phyloP scores from a whole-genome alignment of 2,797 vertebrate genomes.

The Taeniopygia guttata region DNA sequence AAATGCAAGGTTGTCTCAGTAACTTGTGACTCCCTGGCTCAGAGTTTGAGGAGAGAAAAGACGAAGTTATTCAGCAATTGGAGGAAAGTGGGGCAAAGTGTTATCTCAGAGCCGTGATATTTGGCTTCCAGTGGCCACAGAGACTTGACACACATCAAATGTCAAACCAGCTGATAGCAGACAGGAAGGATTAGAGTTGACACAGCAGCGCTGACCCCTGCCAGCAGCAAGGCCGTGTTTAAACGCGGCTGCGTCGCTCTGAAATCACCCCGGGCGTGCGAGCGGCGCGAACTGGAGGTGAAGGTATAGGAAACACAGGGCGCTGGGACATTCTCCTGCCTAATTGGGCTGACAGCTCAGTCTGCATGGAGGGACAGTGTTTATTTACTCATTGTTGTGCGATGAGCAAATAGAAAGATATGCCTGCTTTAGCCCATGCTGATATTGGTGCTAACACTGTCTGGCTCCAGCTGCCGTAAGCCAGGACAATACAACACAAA shows the following conservation, averaged over 20 bases:
- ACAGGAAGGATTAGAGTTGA: constrained; percentile 88
- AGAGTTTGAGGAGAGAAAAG: constrained; percentile 27
- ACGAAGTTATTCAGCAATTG: neutral
- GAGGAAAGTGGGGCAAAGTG: constrained; percentile 58
- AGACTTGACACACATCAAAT: constrained; percentile 79
- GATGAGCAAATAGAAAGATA: constrained; percentile 88
- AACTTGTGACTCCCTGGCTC: neutral
- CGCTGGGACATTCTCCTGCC: constrained; percentile 71
- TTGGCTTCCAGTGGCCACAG: constrained; percentile 66
- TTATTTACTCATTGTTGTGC: constrained; percentile 89
- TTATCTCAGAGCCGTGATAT: constrained; percentile 71
- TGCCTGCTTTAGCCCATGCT: constrained; percentile 75
- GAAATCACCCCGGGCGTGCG: constrained; percentile 36
- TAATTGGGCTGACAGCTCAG: constrained; percentile 89
- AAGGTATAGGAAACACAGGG: constrained; percentile 68
- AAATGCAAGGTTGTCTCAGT: neutral
- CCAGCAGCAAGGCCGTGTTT: constrained; percentile 24
- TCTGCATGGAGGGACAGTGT: constrained; percentile 76
- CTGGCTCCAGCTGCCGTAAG: constrained; percentile 82
- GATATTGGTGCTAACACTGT: constrained; percentile 82
- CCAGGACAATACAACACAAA: constrained; percentile 77
- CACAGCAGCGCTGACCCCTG: constrained; percentile 74
- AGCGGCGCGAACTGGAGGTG: constrained; percentile 76
- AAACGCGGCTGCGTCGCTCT: constrained; percentile 21
- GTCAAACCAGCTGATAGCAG: constrained; percentile 79